phyloP scores from a whole-genome alignment of 37 sponge, comb jelly and placozoan species.

The Chondrilla cf. caribensis region DNA sequence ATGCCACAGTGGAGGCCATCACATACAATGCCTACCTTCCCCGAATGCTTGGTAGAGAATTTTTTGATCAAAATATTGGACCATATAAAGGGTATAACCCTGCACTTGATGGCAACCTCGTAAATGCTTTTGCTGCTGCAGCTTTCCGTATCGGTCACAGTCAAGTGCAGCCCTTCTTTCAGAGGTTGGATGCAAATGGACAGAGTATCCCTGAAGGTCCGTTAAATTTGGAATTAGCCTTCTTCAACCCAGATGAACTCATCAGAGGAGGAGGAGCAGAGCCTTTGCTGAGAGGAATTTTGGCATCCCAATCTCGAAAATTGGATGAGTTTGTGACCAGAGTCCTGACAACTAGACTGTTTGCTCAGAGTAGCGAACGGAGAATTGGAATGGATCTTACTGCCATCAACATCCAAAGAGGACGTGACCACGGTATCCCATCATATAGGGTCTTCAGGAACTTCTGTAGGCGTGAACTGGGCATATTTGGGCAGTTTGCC shows the following conservation, averaged over 20 bases:
- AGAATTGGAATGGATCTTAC: constrained; percentile 33
- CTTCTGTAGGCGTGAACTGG: not conserved
- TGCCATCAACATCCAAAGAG: constrained; percentile 57
- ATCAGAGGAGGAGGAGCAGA: constrained; percentile 33
- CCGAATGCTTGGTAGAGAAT: constrained; percentile 54
- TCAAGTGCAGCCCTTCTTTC: constrained; percentile 58
- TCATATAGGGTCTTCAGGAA: constrained; percentile 17
- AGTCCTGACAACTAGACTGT: constrained; percentile 36
- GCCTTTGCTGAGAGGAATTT: constrained; percentile 57
- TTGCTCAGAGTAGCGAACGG: constrained; percentile 3
- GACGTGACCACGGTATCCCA: constrained; percentile 64
- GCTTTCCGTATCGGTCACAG: constrained; percentile 89
- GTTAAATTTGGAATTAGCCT: constrained; percentile 26
- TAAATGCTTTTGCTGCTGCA: constrained; percentile 79
- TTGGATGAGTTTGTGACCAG: constrained; percentile 36
- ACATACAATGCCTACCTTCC: constrained; percentile 84
- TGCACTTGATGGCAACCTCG: constrained; percentile 48
- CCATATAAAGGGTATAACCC: constrained; percentile 64
- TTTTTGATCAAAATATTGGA: constrained; percentile 46
- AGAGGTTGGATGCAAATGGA: constrained; percentile 50
- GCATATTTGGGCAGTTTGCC: not conserved
- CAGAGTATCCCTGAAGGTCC: constrained; percentile 36
- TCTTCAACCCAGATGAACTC: constrained; percentile 44
- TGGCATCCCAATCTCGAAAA: constrained; percentile 19
- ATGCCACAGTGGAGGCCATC: constrained; percentile 73